Evolutionary conservation across 2,888 invertebrate species (phyloP).

Genomic region (Megaustenia siamemsis): DNA sequence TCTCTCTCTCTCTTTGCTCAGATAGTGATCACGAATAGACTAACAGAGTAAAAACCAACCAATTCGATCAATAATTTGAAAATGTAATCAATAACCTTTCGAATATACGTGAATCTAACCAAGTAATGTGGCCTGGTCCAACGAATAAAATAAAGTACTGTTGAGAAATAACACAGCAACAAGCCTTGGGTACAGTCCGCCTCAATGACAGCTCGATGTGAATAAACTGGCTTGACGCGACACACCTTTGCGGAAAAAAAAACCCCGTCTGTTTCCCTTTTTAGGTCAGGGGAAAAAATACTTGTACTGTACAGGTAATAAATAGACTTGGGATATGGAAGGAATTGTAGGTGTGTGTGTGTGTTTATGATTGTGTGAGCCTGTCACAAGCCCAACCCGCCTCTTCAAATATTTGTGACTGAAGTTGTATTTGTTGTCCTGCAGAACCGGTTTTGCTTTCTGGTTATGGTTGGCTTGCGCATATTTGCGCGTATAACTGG

Average conservation of each 20-base stretch:
- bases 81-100: neutral
- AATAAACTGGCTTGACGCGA: neutral
- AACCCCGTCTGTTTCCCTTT: neutral
- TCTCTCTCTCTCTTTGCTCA: too few relatives aligned
- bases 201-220: neutral
- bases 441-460: constrained; percentile 40
- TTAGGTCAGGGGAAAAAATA: constrained; percentile 19
- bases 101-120: neutral
- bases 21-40: too few relatives aligned
- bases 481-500: neutral
- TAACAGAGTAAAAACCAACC: too few relatives aligned
- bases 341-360: neutral
- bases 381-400: neutral
- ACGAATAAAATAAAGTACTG: constrained; percentile 5
- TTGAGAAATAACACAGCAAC: neutral
- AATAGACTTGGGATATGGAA: constrained; percentile 5
- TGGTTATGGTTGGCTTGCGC: neutral
- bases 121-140: neutral
- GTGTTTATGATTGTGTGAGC: neutral
- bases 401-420: neutral
- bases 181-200: neutral
- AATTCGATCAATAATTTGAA: neutral
- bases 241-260: constrained; percentile 5
- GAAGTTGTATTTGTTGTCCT: neutral
- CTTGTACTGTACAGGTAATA: constrained; percentile 8